phyloP scores from a whole-genome alignment of 2,113 vertebrate species.

The Callospermophilus lateralis region DNA sequence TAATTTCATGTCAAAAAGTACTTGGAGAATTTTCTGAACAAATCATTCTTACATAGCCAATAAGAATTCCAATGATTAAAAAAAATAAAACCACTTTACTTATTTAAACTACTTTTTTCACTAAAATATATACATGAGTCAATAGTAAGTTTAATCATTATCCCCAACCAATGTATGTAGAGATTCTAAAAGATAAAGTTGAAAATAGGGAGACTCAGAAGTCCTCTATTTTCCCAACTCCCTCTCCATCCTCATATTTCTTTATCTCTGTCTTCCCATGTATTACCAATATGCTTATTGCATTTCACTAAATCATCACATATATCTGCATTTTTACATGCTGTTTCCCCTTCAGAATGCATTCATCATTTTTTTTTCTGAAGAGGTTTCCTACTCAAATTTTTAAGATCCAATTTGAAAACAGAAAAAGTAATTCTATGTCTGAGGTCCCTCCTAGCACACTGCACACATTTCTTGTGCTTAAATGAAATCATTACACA shows the following conservation, averaged over 20 bases:
- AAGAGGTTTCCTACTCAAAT: neutral
- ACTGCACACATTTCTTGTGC: neutral
- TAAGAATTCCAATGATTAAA: slow-evolving; percentile 48
- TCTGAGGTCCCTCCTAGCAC: neutral
- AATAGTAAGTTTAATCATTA: neutral
- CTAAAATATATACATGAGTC: neutral
- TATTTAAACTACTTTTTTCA: slow-evolving; percentile 15
- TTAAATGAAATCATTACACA: slow-evolving; percentile 17
- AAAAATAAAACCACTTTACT: slow-evolving; percentile 35
- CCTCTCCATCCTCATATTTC: neutral
- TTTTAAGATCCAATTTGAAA: neutral
- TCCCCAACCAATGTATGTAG: neutral
- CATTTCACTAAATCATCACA: neutral
- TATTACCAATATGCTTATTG: neutral
- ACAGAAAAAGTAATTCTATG: neutral
- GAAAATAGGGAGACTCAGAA: neutral
- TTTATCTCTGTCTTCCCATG: neutral
- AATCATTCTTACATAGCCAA: neutral
- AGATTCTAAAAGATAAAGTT: neutral
- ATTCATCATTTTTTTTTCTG: neutral
- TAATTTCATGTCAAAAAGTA: slow-evolving; percentile 50
- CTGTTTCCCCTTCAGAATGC: neutral
- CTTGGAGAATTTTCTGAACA: slow-evolving; percentile 59
- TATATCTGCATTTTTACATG: neutral
- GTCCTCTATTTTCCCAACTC: neutral